Conservation (phyloP, 2,888 invertebrate species). For the Dorcus hopei region DNA sequence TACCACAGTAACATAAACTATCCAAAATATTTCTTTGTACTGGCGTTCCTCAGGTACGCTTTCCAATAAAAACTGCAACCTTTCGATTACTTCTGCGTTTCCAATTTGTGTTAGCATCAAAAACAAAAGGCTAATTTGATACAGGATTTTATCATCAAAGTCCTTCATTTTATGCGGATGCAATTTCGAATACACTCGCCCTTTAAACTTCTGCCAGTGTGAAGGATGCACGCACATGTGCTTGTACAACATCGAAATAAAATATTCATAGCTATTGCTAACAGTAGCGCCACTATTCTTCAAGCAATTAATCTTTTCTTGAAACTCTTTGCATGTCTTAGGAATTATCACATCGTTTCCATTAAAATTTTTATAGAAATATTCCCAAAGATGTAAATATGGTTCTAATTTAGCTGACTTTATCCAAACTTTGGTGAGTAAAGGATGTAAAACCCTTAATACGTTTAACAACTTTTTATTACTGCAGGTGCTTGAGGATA, state of each 20-base stretch:
- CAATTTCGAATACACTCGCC: slow-evolving; percentile 46
- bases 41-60: slow-evolving; percentile 33
- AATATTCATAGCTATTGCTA: slow-evolving; percentile 40
- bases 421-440: slow-evolving; percentile 40
- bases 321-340: slow-evolving; percentile 27
- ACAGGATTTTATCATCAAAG: slow-evolving; percentile 38
- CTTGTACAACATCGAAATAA: slow-evolving; percentile 37
- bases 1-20: slow-evolving; percentile 40
- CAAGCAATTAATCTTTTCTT: slow-evolving; percentile 25
- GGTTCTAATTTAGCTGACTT: slow-evolving; percentile 39
- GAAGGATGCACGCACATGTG: slow-evolving; percentile 39
- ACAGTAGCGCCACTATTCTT: slow-evolving; percentile 16
- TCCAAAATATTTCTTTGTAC: slow-evolving; percentile 33
- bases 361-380: slow-evolving; percentile 40
- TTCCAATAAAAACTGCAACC: slow-evolving; percentile 36
- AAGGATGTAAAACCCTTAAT: slow-evolving; percentile 34
- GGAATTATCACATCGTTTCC: slow-evolving; percentile 9
- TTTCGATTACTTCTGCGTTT: slow-evolving; percentile 40
- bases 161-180: slow-evolving; percentile 42
- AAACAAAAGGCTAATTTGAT: slow-evolving; percentile 39
- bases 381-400: slow-evolving; percentile 44
- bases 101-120: slow-evolving; percentile 34
- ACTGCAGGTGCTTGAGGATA: slow-evolving; percentile 29
- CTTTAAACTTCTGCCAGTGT: slow-evolving; percentile 46
- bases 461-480: slow-evolving; percentile 29